A percentile compares a stretch with the other conserved stretches of the same genome.
phyloP scores from a whole-genome alignment of 2,888 invertebrate genomes.

The Caenorhabditis japonica region DNA sequence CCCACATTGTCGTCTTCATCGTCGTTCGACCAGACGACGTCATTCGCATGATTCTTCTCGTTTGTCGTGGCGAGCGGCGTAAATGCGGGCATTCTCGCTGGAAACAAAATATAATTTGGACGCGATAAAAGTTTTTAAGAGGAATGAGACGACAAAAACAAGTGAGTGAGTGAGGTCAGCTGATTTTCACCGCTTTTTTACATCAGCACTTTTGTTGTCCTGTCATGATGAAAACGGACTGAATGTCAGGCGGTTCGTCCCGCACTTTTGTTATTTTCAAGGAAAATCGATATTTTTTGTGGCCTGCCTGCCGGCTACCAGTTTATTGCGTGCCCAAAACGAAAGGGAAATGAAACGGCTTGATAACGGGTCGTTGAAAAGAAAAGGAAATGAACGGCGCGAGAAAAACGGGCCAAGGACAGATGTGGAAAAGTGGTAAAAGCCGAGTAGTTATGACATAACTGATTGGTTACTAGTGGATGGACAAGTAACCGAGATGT shows the following conservation, averaged over 20 bases:
- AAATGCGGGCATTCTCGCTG: slow-evolving; percentile 42
- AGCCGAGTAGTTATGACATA: background rate
- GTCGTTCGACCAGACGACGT: slow-evolving; percentile 14
- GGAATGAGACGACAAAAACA: too few relatives aligned
- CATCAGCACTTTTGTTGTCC: too few relatives aligned
- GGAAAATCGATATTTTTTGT: too few relatives aligned
- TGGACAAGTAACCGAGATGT: slow-evolving; percentile 6
- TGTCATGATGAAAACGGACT: too few relatives aligned
- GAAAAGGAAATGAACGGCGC: too few relatives aligned
- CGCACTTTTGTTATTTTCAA: slow-evolving; percentile 24
- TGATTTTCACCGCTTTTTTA: slow-evolving; percentile 31
- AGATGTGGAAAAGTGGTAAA: background rate
- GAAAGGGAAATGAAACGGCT: too few relatives aligned
- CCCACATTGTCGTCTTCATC: slow-evolving; percentile 20
- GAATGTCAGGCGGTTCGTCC: too few relatives aligned
- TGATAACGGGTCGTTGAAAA: too few relatives aligned
- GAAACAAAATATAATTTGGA: too few relatives aligned
- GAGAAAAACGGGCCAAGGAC: slow-evolving; percentile 25
- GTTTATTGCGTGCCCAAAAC: too few relatives aligned
- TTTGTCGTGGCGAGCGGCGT: slow-evolving; percentile 42
- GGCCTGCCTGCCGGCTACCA: too few relatives aligned
- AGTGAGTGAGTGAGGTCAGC: slow-evolving; percentile 14
- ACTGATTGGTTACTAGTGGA: background rate
- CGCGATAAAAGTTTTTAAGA: too few relatives aligned
- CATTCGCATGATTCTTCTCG: slow-evolving; percentile 25